phyloP scores from a whole-genome alignment of 2,113 vertebrate species.

The Tragelaphus buxtoni region DNA sequence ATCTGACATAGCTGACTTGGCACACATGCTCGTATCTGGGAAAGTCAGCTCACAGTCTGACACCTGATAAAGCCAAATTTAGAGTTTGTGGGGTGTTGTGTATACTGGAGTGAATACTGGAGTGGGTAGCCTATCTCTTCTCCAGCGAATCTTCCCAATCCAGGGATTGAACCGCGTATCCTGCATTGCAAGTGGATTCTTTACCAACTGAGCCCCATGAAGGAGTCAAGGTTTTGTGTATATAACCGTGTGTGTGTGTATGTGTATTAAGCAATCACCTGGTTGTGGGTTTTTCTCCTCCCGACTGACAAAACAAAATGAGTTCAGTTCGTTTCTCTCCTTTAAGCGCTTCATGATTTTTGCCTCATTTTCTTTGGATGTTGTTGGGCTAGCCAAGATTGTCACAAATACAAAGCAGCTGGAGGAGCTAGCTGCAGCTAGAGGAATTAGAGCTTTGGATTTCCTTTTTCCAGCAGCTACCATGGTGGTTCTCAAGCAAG shows the following conservation, averaged over 20 bases:
- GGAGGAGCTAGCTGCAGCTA: constrained; percentile 29
- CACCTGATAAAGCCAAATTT: constrained; percentile 75
- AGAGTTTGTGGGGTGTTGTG: constrained; percentile 52
- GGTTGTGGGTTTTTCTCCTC: constrained; percentile 59
- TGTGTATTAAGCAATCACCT: constrained; percentile 59
- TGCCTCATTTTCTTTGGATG: constrained; percentile 71
- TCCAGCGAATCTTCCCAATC: background rate
- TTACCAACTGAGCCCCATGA: background rate
- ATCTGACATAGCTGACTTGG: background rate
- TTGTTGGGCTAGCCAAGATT: constrained; percentile 55
- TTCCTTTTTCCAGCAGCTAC: constrained; percentile 39
- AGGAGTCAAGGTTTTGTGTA: background rate
- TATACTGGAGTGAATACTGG: background rate
- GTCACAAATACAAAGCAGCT: constrained; percentile 57
- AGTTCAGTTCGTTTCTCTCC: constrained; percentile 61
- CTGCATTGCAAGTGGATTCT: background rate
- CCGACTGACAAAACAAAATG: constrained; percentile 63
- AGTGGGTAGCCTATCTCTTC: background rate
- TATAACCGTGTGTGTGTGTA: constrained; percentile 68
- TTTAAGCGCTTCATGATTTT: constrained; percentile 63
- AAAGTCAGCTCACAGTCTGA: constrained; percentile 70
- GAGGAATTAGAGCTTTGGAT: constrained; percentile 25
- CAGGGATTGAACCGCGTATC: background rate
- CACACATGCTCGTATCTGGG: background rate
- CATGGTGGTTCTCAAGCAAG: background rate